Evolutionary conservation across 2,113 vertebrate genomes (phyloP).

Genomic region (Eulemur rufifrons): DNA sequence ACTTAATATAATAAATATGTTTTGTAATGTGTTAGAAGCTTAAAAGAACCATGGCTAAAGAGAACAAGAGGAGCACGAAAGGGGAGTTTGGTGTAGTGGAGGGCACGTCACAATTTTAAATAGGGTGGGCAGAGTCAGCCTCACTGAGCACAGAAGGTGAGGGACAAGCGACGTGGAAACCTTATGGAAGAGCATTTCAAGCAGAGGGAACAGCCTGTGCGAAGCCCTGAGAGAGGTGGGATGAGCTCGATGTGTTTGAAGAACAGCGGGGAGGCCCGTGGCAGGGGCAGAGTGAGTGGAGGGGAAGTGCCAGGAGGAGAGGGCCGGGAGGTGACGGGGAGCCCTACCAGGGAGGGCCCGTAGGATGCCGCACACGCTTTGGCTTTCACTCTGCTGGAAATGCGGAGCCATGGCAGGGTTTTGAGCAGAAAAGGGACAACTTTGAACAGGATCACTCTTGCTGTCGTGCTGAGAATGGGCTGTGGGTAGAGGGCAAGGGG

Average conservation of each 20-base stretch:
- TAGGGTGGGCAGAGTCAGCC: not conserved
- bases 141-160: not conserved
- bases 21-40: not conserved
- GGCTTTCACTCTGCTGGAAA: not conserved
- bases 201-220: not conserved
- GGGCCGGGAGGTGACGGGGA: not conserved
- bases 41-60: not conserved
- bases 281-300: not conserved
- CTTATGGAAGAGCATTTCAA: not conserved
- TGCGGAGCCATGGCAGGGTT: not conserved
- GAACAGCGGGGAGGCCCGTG: not conserved
- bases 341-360: fast-evolving
- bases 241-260: not conserved
- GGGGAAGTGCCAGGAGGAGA: not conserved
- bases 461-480: not conserved
- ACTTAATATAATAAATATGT: not conserved
- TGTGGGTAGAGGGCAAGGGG: not conserved
- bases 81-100: not conserved
- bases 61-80: not conserved
- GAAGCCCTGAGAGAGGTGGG: no score
- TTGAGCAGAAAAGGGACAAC: not conserved
- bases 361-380: not conserved
- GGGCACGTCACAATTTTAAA: not conserved
- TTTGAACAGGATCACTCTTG: not conserved
- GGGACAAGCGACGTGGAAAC: not conserved